Evolutionary conservation across 1,140 invertebrate species (phyloP).

Genomic region (Drosophila tsacasi): DNA sequence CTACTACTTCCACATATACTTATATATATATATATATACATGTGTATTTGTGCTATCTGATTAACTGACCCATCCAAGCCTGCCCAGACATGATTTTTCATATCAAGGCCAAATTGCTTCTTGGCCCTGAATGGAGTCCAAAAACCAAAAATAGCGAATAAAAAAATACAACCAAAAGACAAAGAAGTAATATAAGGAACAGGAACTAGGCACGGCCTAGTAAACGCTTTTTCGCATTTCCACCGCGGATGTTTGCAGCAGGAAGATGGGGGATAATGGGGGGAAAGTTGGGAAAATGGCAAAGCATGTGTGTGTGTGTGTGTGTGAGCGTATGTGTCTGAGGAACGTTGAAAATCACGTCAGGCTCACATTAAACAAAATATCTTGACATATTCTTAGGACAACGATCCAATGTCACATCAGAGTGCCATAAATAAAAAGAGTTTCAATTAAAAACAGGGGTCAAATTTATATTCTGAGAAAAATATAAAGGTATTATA

Average conservation of each 20-base stretch:
- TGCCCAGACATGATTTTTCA: slow-evolving; percentile 72
- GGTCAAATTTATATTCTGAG: neutral
- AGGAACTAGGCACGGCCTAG: slow-evolving; percentile 69
- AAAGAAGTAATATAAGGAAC: slow-evolving; percentile 10
- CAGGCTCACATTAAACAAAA: slow-evolving; percentile 63
- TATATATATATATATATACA: neutral
- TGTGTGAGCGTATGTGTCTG: neutral
- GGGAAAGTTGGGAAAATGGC: slow-evolving; percentile 8
- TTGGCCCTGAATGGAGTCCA: slow-evolving; percentile 33
- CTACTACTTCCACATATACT: neutral
- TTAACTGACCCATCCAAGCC: slow-evolving; percentile 68
- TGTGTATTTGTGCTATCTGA: slow-evolving; percentile 63
- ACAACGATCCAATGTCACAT: neutral
- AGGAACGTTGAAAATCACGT: slow-evolving; percentile 59
- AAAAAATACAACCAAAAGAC: neutral
- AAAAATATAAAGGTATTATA: neutral
- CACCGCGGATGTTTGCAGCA: slow-evolving; percentile 70
- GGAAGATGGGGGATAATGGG: slow-evolving; percentile 27
- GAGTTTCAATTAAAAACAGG: neutral
- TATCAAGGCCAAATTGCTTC: slow-evolving; percentile 63
- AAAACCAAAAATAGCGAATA: slow-evolving; percentile 2
- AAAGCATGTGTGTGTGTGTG: neutral
- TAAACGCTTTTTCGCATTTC: slow-evolving; percentile 26
- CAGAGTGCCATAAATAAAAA: neutral
- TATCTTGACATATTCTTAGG: slow-evolving; percentile 7